Evolutionary conservation across 1,140 invertebrate species (phyloP).

Genomic region (Drosophila sp.): DNA sequence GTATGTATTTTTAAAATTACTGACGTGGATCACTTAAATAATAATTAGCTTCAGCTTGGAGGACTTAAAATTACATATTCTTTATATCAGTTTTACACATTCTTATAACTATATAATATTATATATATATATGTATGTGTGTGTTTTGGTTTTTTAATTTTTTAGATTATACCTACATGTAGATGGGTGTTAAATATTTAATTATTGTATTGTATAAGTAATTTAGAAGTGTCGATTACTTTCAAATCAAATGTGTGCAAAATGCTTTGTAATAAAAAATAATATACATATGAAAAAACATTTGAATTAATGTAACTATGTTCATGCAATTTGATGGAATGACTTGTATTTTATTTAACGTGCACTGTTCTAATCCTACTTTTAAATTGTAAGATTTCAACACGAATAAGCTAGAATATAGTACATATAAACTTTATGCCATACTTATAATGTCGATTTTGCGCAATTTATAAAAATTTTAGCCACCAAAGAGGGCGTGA

Average conservation of each 20-base stretch:
- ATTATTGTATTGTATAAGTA: slow-evolving; percentile 11
- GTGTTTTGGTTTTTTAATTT: slow-evolving; percentile 47
- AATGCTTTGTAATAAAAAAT: slow-evolving; percentile 2
- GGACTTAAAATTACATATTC: slow-evolving; percentile 18
- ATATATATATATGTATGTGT: slow-evolving; percentile 44
- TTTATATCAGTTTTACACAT: slow-evolving; percentile 20
- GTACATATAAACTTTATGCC: background rate
- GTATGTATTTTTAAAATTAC: slow-evolving; percentile 20
- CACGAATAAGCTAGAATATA: slow-evolving; percentile 12
- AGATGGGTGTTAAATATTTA: slow-evolving; percentile 15
- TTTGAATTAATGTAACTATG: slow-evolving; percentile 10
- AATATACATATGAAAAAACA: slow-evolving; percentile 2
- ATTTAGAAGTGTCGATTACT: slow-evolving; percentile 8
- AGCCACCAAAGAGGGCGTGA: too few species aligned
- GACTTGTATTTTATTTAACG: background rate
- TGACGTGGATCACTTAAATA: slow-evolving; percentile 19
- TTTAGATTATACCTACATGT: slow-evolving; percentile 52
- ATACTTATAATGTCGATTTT: background rate
- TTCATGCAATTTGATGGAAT: background rate
- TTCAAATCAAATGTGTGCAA: slow-evolving; percentile 3
- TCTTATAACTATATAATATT: slow-evolving; percentile 16
- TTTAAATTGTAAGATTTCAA: slow-evolving; percentile 5
- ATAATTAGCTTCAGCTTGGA: slow-evolving; percentile 20
- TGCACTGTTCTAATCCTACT: slow-evolving; percentile 5
- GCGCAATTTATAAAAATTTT: background rate